Percentiles rank a stretch among this genome's conserved stretches.
These are phyloP conservation scores for Mandrillus leucophaeus DNA, from an alignment of 2,113 vertebrate genomes.

Conservation along the genomic window DNA sequence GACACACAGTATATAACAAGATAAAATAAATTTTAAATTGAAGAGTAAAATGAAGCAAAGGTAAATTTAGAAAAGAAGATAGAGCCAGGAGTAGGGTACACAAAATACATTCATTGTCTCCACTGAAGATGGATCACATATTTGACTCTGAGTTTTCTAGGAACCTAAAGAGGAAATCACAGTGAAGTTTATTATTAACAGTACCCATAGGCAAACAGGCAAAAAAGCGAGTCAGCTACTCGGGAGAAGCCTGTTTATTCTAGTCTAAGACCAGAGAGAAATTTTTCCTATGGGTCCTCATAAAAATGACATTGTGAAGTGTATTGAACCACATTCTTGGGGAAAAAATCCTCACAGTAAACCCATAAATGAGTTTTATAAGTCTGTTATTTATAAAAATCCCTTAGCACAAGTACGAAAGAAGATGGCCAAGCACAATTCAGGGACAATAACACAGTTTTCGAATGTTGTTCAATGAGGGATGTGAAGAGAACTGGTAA, in stretches of 20 bases:
- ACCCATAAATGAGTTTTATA: slow-evolving; percentile 12
- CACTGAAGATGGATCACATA: not conserved
- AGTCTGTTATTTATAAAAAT: slow-evolving; percentile 41
- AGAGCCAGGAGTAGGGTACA: not conserved
- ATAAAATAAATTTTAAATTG: slow-evolving; percentile 52
- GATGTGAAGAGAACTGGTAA: not conserved
- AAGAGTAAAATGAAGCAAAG: not conserved
- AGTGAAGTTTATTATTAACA: slow-evolving; percentile 22
- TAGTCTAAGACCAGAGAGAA: slow-evolving; percentile 46
- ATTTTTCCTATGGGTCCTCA: slow-evolving; percentile 43
- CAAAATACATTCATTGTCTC: not conserved
- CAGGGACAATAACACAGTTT: not conserved
- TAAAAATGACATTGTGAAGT: slow-evolving; percentile 58
- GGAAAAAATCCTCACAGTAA: not conserved
- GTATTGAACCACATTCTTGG: slow-evolving; percentile 17
- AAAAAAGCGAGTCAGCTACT: slow-evolving; percentile 46
- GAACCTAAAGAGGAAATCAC: not conserved
- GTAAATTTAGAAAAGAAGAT: slow-evolving; percentile 42
- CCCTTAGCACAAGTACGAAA: not conserved
- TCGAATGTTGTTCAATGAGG: not conserved
- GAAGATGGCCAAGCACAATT: not conserved
- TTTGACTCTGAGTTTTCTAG: not conserved
- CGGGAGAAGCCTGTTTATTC: slow-evolving; percentile 26
- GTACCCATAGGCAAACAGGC: not conserved
- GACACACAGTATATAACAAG: not conserved